Evolutionary conservation across 2,888 invertebrate species (phyloP), one percentile per base, ranked within the genome.

Genomic region (Amblyteles armatorius): DNA sequence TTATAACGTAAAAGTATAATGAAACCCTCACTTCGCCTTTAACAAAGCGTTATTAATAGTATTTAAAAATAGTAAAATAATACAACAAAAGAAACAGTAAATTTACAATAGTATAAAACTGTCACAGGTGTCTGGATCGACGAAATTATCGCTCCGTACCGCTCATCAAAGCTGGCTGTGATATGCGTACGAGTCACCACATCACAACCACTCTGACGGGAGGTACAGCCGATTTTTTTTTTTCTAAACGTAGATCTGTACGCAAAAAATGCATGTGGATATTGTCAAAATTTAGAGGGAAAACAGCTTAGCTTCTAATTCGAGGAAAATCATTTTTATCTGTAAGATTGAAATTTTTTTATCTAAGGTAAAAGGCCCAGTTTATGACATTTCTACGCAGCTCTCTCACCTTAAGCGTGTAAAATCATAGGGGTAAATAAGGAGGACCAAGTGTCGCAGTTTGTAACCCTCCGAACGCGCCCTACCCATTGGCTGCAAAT

Each of bases 141-240:
- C 84, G 91, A 86, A 52, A 87, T 87, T 86, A 90, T 90, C 91
- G 91, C 87, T 90, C 90, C 91, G 93, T 95, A 95, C 94, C 96
- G 97, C 97, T 97, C 97, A 97, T 98, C 98, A 98, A 98, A 98
- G 98, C 98, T 98, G 98, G 98, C 98, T 98, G 98, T 98, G 98
- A 98, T 98, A 98, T 97, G 98, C 95, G 94, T 93, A 90, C 90
- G 91, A 92, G 94, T 91, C 93, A 94, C 95, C 96, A 97, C 96
- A 95, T 96, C 98, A 97, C 97, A 97, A 95, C 97, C 98, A 97
- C 96, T 97, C 96, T 97, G 98, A 96, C 95, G 96, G 96, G 96
- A 94, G 95, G 94, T 95, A 95, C 94, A 93, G 93, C 90, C 90
- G 91, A 90, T 87, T 83, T 65, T 65, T 52, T 52, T 65, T 65